Base-by-base conservation (phyloP, 1,140 invertebrate genomes). In the Eurosta solidaginis region DNA sequence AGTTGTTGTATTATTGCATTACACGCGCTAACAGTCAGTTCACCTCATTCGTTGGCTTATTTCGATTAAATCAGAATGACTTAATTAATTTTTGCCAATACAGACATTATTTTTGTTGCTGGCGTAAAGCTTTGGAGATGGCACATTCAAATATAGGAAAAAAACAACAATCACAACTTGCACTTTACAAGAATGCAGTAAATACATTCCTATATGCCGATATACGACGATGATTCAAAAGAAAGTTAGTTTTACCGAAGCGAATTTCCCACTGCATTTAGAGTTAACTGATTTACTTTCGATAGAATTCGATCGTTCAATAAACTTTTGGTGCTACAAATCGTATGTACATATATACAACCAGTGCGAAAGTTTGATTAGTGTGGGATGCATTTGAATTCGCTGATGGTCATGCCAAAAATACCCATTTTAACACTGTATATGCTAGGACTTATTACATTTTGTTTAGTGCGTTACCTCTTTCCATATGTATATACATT, bases 31-130 rank as follows among this genome's bases (percentile, higher is more conserved):
- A 40, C 59, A 40, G 14, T 36, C 59, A 33, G 33, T 68, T 68
- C 59, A 22, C 59, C 59, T 40, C 59, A 68, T 68, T 42, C 59
- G 17, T 20, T 20, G 33, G n/a, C 59, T 68, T 33, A 68, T 68
- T 68, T 68, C 59, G 59, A 68, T 68, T 68, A 68, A 68, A 68
- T 68, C 59, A 68, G 40, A 68, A 68, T 68, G 59, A 68, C 59
- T 68, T 68, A 68, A 68, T 68, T 68, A 68, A 68, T 68, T 68
- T 68, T 27, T 20, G 33, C 59, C 59, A 68, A 68, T 68, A n/a
- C n/a, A 63, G 59, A 68, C 59, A 20, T 68, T 40, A 63, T 33
- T 63, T 33, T 63, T 40, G n/a, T 40, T 2, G 14, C 14, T n/a
- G n/a, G n/a, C n/a, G n/a, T n/a, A n/a, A n/a, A n/a, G n/a, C n/a